Conservation (phyloP, 2,888 invertebrate genomes). For the Esperia sulphurella region DNA sequence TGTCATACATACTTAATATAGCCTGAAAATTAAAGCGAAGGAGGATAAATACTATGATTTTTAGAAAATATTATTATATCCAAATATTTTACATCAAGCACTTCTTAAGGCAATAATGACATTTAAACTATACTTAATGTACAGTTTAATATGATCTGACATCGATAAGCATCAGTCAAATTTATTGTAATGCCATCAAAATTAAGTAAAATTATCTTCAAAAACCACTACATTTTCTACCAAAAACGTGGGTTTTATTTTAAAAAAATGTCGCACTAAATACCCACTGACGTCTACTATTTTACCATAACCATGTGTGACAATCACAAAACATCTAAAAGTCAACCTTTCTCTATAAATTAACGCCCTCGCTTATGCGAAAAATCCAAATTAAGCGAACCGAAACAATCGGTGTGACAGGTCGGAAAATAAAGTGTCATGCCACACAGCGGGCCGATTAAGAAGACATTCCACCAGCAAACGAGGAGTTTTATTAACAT, state of each 20-base stretch:
- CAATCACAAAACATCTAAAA: not conserved
- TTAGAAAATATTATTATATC: no score
- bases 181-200: no score
- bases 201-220: not conserved
- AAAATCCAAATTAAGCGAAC: not conserved
- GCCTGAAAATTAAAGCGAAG: no score
- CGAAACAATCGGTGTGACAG: conserved; percentile 8
- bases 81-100: no score
- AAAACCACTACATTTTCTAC: not conserved
- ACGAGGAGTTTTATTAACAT: conserved; percentile 2
- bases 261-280: not conserved
- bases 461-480: conserved; percentile 2
- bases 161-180: no score
- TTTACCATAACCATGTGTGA: not conserved
- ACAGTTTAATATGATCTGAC: no score
- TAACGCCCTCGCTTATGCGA: conserved; percentile 1
- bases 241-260: not conserved
- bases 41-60: no score
- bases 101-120: no score
- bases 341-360: conserved; percentile 1
- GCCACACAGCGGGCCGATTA: conserved; percentile 6
- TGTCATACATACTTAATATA: no score
- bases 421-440: conserved; percentile 6
- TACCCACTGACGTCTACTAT: not conserved
- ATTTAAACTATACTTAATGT: no score